Evolutionary conservation across 2,113 vertebrate species (phyloP), one percentile per base, ranked within the genome.

Genomic region (Menidia beryllina): DNA sequence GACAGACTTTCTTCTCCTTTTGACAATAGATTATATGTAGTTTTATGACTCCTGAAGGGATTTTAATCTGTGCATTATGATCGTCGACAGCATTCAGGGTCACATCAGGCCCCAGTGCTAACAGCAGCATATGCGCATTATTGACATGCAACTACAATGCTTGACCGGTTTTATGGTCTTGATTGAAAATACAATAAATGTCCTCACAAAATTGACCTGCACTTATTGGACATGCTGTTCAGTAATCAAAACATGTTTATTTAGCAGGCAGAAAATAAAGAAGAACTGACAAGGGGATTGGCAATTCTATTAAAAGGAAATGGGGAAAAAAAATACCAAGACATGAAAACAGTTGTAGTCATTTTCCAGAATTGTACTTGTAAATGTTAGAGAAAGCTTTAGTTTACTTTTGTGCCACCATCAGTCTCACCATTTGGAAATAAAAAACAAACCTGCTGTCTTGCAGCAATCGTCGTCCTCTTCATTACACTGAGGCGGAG

Each of bases 401-500:
- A 39, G 10, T 39, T 39, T 39, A 25, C 21, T 12, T 24, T 13
- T 52, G 15, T 13, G 5, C 13, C 5, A 14, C 17, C 12, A 52
- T 26, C 26, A 13, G 14, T 3, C 11, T 25, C 5, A 14, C 12
- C n/a, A 17, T 26, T 55, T 45, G 7, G 4, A 45, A 45, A n/a
- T n/a, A 6, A n/a, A 45, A 45, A 45, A 45, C 15, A 15, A 45
- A 4, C 24, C 13, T 55, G 38, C 1, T 79, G 27, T 75, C 21
- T 77, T 53, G 17, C 89, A 99, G 98, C 95, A 5, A 98, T 99
- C 38, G 96, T 98, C 49, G 95, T 99, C 41, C 94, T 99, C 73
- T 99, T 98, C 81, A 88, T 99, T 86, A 98, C 96, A 0, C 83
- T 99, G 85, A 94, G 95, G 69, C 94, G 94, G 26, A 96, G 95